These are phyloP conservation scores for Cherax destructor DNA, from an alignment of 1,140 invertebrate genomes.

Conservation along the genomic window DNA sequence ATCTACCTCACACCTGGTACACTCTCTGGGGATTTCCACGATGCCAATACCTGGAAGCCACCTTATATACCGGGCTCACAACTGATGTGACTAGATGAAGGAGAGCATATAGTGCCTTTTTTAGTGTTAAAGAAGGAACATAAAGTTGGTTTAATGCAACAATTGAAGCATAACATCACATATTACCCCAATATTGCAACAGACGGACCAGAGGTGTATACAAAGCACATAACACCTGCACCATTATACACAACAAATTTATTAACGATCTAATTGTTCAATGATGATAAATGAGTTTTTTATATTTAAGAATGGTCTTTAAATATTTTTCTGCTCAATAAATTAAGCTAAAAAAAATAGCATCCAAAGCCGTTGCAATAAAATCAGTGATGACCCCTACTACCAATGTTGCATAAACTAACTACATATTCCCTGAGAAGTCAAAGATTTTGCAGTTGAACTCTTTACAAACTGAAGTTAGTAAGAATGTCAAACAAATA, in stretches of 20 bases:
- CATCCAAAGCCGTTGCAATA: too few species aligned
- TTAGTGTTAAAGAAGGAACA: neutral
- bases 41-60: neutral
- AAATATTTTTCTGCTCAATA: too few species aligned
- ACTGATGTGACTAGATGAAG: neutral
- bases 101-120: conserved; percentile 5
- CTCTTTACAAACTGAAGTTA: neutral
- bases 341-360: too few species aligned
- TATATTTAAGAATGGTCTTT: too few species aligned
- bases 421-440: neutral
- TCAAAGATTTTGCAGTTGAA: neutral
- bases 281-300: neutral
- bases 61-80: neutral
- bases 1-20: neutral
- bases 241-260: neutral
- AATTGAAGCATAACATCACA: neutral
- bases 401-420: neutral
- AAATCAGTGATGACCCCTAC: neutral
- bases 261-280: neutral
- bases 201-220: neutral
- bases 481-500: neutral
- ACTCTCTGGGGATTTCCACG: neutral
- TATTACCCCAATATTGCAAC: neutral
- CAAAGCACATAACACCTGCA: neutral
- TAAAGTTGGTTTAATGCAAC: conserved; percentile 3